phyloP scores from a whole-genome alignment of 2,888 invertebrate genomes.

The Scaeva pyrastri region DNA sequence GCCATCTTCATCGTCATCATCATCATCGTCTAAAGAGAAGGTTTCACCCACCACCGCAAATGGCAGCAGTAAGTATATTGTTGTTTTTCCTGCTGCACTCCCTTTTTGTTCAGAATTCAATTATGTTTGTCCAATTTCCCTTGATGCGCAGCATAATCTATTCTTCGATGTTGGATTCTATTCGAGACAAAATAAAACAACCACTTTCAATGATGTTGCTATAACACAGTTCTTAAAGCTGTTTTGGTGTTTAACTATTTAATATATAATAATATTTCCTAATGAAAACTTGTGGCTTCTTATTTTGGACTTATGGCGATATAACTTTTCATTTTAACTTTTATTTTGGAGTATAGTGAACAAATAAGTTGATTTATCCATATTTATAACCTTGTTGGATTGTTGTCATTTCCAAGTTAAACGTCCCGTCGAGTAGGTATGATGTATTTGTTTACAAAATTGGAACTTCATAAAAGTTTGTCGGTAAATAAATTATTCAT shows the following conservation, averaged over 20 bases:
- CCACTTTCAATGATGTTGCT: neutral
- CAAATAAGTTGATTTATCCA: too few relatives aligned
- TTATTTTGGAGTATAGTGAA: too few relatives aligned
- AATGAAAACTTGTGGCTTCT: neutral
- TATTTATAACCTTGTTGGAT: too few relatives aligned
- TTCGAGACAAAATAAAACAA: neutral
- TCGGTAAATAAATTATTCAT: too few relatives aligned
- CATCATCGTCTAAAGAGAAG: slow-evolving; percentile 49
- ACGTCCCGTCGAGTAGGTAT: too few relatives aligned
- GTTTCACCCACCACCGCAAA: slow-evolving; percentile 64
- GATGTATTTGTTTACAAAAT: too few relatives aligned
- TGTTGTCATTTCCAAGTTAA: too few relatives aligned
- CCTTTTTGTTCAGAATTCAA: slow-evolving; percentile 25
- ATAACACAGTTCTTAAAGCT: neutral
- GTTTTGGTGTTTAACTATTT: neutral
- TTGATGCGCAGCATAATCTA: neutral
- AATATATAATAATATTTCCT: neutral
- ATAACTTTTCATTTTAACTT: slow-evolving; percentile 3
- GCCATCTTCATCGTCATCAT: too few relatives aligned
- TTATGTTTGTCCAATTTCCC: neutral
- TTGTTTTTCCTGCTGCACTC: slow-evolving; percentile 7
- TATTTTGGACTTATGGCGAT: neutral
- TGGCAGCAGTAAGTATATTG: slow-evolving; percentile 56
- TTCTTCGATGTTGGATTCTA: neutral
- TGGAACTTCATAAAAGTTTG: too few relatives aligned